Evolutionary conservation across 2,888 invertebrate species (phyloP), one percentile per base, ranked within the genome.

Genomic region (Invenusta paracnida): DNA sequence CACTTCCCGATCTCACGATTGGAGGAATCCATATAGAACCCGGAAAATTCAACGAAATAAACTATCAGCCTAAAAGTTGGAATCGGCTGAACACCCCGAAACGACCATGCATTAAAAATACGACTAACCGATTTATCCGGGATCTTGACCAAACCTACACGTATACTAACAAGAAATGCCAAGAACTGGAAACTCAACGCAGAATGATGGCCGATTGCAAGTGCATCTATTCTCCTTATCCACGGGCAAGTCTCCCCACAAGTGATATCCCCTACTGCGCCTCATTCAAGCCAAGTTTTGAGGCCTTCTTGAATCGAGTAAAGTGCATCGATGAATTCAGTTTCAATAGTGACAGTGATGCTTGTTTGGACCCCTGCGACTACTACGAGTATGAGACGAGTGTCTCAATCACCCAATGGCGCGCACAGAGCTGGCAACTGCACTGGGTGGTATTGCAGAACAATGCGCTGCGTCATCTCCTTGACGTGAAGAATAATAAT

Each of bases 41-140:
- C 0, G 87, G 87, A 2, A 87, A 87, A 29, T 67, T 87, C 67
- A 87, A 82, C 67, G 87, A 87, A 67, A 86, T 87, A 28, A 84
- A 23, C 23, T 87, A 87, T 81, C 31, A 83, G 31, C 81, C 83
- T 25, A 31, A 29, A 25, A 30, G 30, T 17, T 84, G 87, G 86
- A 29, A 87, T 23, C 66, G 73, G 11, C 23, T 79, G 23, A 67
- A 82, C 28, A 87, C 87, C 17, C 87, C 87, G 2, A 83, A 29
- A 0, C 87, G 82, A 31, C 86, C 81, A 11, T 86, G 86, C 82
- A 48, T 66, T 13, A 83, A 86, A 5, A 29, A 30, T 67, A 82
- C 29, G 11, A 30, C 87, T 29, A 27, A 30, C 1, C 13, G 17
- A 2, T 29, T 73, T 2, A 30, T 86, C 23, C 17, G 2, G 2